A percentile compares a stretch with the other conserved stretches of the same genome.
Conservation (phyloP, 2,113 vertebrate genomes). For the Corythornis madagascariensis region DNA sequence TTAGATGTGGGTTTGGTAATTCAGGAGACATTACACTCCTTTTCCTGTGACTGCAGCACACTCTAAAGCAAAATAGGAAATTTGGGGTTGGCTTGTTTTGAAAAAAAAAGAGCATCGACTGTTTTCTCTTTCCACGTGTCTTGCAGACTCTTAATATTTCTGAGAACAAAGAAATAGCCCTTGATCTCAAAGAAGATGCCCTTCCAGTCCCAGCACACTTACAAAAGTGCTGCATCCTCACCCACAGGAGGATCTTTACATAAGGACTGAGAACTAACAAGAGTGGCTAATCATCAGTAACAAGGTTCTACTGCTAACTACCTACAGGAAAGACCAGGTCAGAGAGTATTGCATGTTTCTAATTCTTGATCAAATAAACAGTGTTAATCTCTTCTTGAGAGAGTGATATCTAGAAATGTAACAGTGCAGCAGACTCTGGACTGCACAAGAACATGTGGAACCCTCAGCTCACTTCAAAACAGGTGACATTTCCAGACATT, state of each 20-base stretch:
- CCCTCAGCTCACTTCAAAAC: neutral
- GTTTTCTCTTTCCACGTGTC: neutral
- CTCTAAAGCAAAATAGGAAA: neutral
- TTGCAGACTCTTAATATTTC: neutral
- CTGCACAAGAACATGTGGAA: accelerated
- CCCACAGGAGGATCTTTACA: neutral
- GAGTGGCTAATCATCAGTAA: neutral
- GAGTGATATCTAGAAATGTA: neutral
- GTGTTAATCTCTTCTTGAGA: neutral
- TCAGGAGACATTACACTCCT: neutral
- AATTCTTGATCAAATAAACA: neutral
- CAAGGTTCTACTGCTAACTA: neutral
- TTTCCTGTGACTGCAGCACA: neutral
- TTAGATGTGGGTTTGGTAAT: neutral
- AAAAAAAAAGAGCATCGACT: neutral
- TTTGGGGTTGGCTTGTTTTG: neutral
- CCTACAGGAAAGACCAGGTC: neutral
- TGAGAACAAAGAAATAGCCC: neutral
- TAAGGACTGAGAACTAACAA: neutral
- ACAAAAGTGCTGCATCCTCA: neutral
- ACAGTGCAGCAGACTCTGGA: neutral
- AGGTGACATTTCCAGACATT: neutral
- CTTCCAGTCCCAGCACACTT: neutral
- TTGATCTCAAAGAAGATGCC: accelerated
- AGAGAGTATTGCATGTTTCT: neutral